Conservation (phyloP, 2,113 vertebrate genomes). For the Mobula birostris region DNA sequence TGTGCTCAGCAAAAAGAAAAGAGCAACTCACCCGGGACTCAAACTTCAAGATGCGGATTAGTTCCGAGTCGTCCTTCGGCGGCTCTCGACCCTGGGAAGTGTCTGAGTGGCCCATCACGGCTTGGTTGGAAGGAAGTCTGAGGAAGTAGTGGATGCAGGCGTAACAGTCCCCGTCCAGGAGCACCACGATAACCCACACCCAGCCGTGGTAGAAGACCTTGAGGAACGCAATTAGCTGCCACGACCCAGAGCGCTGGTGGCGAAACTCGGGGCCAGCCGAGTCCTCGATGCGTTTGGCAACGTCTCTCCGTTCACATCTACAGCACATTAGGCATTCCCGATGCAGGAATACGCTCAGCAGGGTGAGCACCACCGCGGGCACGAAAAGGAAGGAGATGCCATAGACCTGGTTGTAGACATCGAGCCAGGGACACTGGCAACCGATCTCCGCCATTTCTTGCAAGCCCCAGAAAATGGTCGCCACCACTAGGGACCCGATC, state of each 20-base stretch:
- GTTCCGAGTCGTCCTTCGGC: neutral
- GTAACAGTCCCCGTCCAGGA: constrained; percentile 15
- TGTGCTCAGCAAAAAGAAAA: no score
- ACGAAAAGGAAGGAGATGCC: neutral
- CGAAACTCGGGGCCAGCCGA: neutral
- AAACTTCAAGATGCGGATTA: neutral
- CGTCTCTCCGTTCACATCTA: neutral
- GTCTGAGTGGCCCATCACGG: neutral
- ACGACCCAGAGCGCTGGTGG: neutral
- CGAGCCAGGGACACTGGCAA: constrained; percentile 16
- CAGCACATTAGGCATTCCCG: neutral
- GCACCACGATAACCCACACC: neutral
- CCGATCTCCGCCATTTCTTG: neutral
- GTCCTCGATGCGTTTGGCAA: neutral
- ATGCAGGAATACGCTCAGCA: neutral
- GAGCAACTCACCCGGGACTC: neutral
- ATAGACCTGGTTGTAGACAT: neutral
- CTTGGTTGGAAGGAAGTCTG: neutral
- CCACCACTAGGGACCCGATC: neutral
- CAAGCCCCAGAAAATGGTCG: constrained; percentile 13
- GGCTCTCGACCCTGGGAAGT: neutral
- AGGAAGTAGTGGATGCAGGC: neutral
- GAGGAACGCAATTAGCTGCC: neutral
- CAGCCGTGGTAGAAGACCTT: constrained; percentile 7
- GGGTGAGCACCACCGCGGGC: neutral